These are phyloP conservation scores for Hylomyscus alleni DNA, from an alignment of 2,797 vertebrate genomes.

Conservation along the genomic window DNA sequence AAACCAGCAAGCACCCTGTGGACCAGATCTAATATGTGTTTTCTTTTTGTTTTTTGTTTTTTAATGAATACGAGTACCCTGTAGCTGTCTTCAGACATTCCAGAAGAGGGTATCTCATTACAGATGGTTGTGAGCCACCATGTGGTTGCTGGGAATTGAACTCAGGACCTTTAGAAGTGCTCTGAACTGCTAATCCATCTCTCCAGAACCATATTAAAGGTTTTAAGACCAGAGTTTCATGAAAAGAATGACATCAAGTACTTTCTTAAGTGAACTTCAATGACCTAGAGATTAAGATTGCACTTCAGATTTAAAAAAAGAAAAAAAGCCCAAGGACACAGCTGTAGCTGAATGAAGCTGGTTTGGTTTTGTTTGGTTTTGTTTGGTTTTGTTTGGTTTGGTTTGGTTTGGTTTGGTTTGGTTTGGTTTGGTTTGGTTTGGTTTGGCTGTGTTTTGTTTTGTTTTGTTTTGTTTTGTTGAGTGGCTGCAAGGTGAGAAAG, in stretches of 20 bases:
- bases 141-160: too few relatives aligned
- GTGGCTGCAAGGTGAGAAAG: not conserved
- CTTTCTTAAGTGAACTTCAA: not conserved
- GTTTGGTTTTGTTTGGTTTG: too few relatives aligned
- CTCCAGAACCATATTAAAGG: not conserved
- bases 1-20: not conserved
- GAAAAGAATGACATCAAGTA: not conserved
- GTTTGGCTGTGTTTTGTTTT: not conserved
- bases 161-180: too few relatives aligned
- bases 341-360: not conserved
- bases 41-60: not conserved
- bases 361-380: too few relatives aligned
- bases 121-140: too few relatives aligned
- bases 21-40: conserved; percentile 12
- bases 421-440: too few relatives aligned
- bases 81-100: not conserved
- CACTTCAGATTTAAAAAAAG: not conserved
- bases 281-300: conserved; percentile 22
- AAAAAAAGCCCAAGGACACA: not conserved
- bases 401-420: too few relatives aligned
- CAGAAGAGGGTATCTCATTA: not conserved
- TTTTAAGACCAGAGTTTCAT: conserved; percentile 30
- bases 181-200: not conserved
- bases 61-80: not conserved
- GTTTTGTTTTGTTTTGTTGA: not conserved